Conservation (phyloP, 1,140 invertebrate genomes). For the Papilio machaon region DNA sequence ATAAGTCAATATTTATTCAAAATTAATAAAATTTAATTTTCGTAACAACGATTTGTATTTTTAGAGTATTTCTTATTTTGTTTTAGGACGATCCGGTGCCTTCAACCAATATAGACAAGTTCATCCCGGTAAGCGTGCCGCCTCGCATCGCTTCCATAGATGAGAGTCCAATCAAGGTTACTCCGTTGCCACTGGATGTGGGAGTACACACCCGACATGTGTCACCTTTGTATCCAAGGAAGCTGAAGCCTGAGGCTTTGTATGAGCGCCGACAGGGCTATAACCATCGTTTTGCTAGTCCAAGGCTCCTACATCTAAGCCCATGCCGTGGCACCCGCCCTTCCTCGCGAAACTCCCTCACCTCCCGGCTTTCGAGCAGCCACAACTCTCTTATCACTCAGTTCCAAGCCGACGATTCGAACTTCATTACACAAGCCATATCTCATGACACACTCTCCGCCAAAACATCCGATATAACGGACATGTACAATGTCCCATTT, state of each 20-base stretch:
- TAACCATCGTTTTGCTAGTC: conserved; percentile 83
- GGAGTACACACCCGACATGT: conserved; percentile 57
- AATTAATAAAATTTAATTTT: neutral
- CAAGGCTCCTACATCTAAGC: conserved; percentile 84
- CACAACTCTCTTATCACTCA: conserved; percentile 90
- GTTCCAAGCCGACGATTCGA: conserved; percentile 90
- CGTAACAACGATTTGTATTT: neutral
- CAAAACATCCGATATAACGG: conserved; percentile 87
- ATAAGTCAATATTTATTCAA: neutral
- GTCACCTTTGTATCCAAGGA: conserved; percentile 71
- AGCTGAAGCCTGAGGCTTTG: conserved; percentile 67
- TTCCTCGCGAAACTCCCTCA: conserved; percentile 87
- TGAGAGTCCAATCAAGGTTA: conserved; percentile 56
- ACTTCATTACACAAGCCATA: conserved; percentile 93
- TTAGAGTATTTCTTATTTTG: conserved; percentile 44
- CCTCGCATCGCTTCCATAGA: conserved; percentile 61
- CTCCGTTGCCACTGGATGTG: conserved; percentile 58
- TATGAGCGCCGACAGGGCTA: conserved; percentile 73
- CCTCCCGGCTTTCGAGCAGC: conserved; percentile 89
- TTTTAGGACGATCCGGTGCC: conserved; percentile 60
- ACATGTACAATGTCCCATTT: conserved; percentile 93
- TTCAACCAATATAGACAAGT: conserved; percentile 54
- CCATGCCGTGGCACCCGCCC: conserved; percentile 84
- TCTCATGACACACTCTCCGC: conserved; percentile 89
- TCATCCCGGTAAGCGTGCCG: conserved; percentile 62